Evolutionary conservation across 2,888 invertebrate genomes (phyloP).

Genomic region (Tenodera sinensis): DNA sequence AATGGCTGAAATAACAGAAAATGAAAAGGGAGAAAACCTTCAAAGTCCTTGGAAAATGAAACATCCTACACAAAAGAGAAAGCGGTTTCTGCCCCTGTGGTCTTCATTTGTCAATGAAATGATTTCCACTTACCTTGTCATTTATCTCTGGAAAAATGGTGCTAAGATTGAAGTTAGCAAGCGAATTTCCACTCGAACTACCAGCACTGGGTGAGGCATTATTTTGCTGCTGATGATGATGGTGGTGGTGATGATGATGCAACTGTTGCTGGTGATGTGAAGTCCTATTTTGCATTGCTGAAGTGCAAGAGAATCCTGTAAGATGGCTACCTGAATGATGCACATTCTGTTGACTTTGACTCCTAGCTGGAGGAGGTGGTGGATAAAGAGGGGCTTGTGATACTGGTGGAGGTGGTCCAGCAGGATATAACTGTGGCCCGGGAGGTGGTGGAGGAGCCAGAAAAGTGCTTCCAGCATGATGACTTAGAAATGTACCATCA

Average conservation of each 20-base stretch:
- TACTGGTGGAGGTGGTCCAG: neutral
- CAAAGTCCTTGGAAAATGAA: too few relatives aligned
- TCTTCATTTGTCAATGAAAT: neutral
- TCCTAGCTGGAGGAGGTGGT: neutral
- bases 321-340: conserved; percentile 12
- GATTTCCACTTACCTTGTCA: conserved; percentile 45
- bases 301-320: neutral
- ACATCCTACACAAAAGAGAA: too few relatives aligned
- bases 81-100: too few relatives aligned
- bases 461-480: conserved; percentile 2
- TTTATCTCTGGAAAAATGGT: conserved; percentile 84
- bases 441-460: neutral
- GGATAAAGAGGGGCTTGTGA: conserved; percentile 21
- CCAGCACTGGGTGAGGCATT: conserved; percentile 23
- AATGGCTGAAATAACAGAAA: too few relatives aligned
- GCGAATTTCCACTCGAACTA: conserved; percentile 46
- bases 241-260: neutral
- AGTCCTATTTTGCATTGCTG: conserved; percentile 2
- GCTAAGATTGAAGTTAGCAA: conserved; percentile 77
- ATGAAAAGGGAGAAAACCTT: too few relatives aligned
- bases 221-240: conserved; percentile 1
- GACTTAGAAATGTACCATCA: conserved; percentile 9
- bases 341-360: neutral
- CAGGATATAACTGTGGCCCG: conserved; percentile 14
- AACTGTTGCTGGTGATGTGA: neutral